phyloP scores from a whole-genome alignment of 2,113 vertebrate genomes.

The Eulacestoma nigropectus region DNA sequence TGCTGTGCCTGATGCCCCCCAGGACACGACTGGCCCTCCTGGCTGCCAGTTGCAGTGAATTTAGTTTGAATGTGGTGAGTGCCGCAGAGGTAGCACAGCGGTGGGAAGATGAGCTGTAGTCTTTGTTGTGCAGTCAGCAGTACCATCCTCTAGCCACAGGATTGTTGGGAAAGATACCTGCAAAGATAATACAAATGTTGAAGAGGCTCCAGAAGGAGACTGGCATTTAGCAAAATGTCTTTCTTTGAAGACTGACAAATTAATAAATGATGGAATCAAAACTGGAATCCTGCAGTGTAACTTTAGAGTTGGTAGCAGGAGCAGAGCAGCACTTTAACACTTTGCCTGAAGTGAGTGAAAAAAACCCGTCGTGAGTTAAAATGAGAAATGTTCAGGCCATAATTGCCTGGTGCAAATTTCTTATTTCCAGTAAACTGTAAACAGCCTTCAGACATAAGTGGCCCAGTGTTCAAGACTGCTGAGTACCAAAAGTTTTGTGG shows the following conservation, averaged over 20 bases:
- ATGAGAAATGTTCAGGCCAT: neutral
- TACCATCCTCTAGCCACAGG: neutral
- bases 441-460: neutral
- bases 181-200: neutral
- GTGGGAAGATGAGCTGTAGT: neutral
- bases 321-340: slow-evolving; percentile 23
- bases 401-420: neutral
- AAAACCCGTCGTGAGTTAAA: neutral
- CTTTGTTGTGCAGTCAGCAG: neutral
- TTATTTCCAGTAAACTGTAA: neutral
- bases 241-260: slow-evolving; percentile 24
- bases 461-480: neutral
- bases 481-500: neutral
- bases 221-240: slow-evolving; percentile 23
- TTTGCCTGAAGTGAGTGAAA: slow-evolving; percentile 19
- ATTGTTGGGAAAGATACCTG: neutral
- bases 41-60: neutral
- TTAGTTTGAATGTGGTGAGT: neutral
- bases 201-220: neutral
- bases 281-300: slow-evolving; percentile 9
- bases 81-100: neutral
- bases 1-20: neutral
- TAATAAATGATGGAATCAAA: slow-evolving; percentile 48
- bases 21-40: rapidly evolving
- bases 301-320: slow-evolving; percentile 5